A percentile compares a stretch with the other conserved stretches of the same genome.
Conservation (phyloP, 2,888 invertebrate genomes). For the Drosophila stalkeri region DNA sequence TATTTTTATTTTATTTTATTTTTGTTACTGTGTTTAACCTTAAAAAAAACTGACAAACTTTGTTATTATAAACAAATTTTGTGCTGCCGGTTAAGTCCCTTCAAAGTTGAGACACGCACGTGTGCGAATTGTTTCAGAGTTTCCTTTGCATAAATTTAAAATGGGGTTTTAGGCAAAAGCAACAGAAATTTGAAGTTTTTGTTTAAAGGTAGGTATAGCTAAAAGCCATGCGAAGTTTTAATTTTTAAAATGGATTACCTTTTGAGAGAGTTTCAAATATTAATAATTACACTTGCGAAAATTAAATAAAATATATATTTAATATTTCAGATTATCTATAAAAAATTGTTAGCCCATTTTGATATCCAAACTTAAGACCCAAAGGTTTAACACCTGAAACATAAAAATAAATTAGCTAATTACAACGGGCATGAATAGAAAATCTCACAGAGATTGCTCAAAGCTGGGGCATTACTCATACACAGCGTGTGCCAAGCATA, state of each 20-base stretch:
- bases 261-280: neutral
- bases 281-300: too few relatives aligned
- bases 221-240: neutral
- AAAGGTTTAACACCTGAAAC: constrained; percentile 3
- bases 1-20: neutral
- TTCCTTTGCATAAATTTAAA: constrained; percentile 43
- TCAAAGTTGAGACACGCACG: constrained; percentile 29
- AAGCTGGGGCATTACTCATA: constrained; percentile 35
- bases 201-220: neutral
- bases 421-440: constrained; percentile 34
- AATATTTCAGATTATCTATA: neutral
- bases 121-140: constrained; percentile 33
- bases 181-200: constrained; percentile 35
- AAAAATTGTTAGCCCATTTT: neutral
- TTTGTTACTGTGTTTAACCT: neutral
- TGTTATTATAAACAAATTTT: constrained; percentile 23
- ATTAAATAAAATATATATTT: too few relatives aligned
- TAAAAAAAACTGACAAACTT: constrained; percentile 20
- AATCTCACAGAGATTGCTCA: constrained; percentile 7
- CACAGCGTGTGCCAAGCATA: constrained; percentile 33
- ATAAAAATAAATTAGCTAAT: constrained; percentile 33
- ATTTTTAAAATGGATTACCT: neutral
- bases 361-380: neutral
- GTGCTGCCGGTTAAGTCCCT: constrained; percentile 12
- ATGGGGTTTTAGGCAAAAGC: neutral